phyloP scores from a whole-genome alignment of 2,888 invertebrate genomes.

The Fissipunctia ypsillon region DNA sequence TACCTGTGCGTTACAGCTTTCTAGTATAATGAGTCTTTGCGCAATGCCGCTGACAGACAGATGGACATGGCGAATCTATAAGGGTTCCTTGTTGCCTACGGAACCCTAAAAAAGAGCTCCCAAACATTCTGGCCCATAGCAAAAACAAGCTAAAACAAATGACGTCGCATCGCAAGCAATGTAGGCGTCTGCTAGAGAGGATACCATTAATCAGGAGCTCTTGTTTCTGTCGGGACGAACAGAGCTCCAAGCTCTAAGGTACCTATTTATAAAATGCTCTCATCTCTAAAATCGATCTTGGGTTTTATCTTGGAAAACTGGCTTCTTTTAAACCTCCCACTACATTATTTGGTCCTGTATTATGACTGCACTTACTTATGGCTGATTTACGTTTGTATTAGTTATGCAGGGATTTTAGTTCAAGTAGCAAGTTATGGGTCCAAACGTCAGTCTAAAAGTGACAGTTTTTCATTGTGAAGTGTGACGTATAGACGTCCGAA shows the following conservation, averaged over 20 bases:
- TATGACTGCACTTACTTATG: background rate
- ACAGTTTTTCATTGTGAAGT: no score
- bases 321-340: background rate
- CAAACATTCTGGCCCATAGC: background rate
- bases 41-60: no score
- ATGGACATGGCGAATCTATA: no score
- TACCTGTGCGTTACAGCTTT: no score
- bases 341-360: background rate
- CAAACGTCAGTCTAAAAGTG: no score
- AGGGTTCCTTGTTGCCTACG: no score
- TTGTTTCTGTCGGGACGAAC: constrained; percentile 41
- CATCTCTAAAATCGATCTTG: constrained; percentile 17
- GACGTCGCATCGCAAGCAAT: constrained; percentile 27
- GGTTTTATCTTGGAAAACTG: background rate
- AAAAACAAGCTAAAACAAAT: constrained; percentile 45
- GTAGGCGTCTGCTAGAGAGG: constrained; percentile 12
- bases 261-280: constrained; percentile 25
- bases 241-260: constrained; percentile 18
- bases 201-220: constrained; percentile 47
- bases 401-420: background rate
- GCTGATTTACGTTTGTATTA: background rate
- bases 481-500: no score
- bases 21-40: no score
- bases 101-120: no score
- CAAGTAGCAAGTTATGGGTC: background rate